phyloP scores from a whole-genome alignment of 2,888 invertebrate species.

The Dione vanillae region DNA sequence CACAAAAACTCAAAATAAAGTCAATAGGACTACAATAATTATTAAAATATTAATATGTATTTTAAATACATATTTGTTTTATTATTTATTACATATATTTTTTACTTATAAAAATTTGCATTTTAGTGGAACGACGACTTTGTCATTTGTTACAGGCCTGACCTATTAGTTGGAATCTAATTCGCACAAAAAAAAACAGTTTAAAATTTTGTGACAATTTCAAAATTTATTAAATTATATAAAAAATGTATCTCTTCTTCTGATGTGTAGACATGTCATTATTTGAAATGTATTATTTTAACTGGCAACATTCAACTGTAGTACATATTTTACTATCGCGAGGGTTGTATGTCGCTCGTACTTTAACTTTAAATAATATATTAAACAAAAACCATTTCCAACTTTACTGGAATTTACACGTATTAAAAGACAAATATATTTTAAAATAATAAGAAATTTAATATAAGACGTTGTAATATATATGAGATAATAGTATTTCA shows the following conservation, averaged over 20 bases:
- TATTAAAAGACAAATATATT: background rate
- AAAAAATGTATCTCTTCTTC: background rate
- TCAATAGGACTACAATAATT: too few relatives aligned
- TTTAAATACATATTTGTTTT: too few relatives aligned
- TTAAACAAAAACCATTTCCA: slow-evolving; percentile 16
- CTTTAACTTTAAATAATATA: slow-evolving; percentile 29
- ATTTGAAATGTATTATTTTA: background rate
- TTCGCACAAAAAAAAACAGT: too few relatives aligned
- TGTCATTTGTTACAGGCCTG: too few relatives aligned
- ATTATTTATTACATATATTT: too few relatives aligned
- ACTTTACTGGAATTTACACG: background rate
- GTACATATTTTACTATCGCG: slow-evolving; percentile 33
- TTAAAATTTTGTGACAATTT: too few relatives aligned
- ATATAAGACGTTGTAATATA: background rate
- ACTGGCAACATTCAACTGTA: slow-evolving; percentile 25
- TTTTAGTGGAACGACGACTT: too few relatives aligned
- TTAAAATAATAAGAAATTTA: background rate
- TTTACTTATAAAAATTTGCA: too few relatives aligned
- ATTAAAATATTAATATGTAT: too few relatives aligned
- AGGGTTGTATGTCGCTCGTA: slow-evolving; percentile 20
- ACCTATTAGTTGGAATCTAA: too few relatives aligned
- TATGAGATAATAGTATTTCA: slow-evolving; percentile 44
- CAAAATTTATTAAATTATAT: too few relatives aligned
- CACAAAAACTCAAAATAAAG: too few relatives aligned
- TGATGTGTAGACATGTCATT: background rate